Base-by-base conservation (phyloP, 2,888 invertebrate species). In the Limenitis arthemis region DNA sequence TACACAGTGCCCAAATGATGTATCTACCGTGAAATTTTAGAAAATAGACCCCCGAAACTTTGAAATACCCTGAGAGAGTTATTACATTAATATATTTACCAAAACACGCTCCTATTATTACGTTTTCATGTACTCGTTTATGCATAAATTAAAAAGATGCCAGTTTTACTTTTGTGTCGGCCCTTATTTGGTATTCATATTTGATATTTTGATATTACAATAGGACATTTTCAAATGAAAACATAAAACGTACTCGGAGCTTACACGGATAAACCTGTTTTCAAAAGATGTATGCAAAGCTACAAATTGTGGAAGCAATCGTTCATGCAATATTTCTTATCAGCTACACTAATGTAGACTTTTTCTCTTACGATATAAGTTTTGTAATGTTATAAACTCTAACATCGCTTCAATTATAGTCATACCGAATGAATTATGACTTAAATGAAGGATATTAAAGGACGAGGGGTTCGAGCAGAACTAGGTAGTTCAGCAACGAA, bases 151-250 rank as follows among this genome's bases (percentile, higher is more conserved):
- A 85, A 86, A 84, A 79, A 73, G 75, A 75, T 82, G 83, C 76
- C 83, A 80, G 77, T 79, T 79, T 78, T 83, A 81, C 83, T 83
- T 83, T 86, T 85, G 83, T 84, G 73, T 79, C 75, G 77, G 79
- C 85, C 86, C 85, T 85, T 81, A 85, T 85, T 85, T 85, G 81
- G 85, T 86, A 85, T 85, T 86, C 85, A 86, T 86, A 82, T 85
- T 85, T 82, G 81, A 81, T 80, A 80, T 79, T 85, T 79, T 77
- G 82, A 72, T 80, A 79, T 75, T 75, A 86, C 83, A 86, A 86
- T 82, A 81, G 75, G 69, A 67, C 70, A 71, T 77, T 80, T 75
- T 77, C 70, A 73, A 78, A 79, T 69, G 77, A 75, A 79, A 80
- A 81, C 73, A 83, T 71, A 76, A 73, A 76, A 77, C 68, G 66